Percentiles rank a stretch among this genome's conserved stretches.
Evolutionary conservation across 2,113 vertebrate genomes (phyloP).

Genomic region (Chlamydotis undulata): DNA sequence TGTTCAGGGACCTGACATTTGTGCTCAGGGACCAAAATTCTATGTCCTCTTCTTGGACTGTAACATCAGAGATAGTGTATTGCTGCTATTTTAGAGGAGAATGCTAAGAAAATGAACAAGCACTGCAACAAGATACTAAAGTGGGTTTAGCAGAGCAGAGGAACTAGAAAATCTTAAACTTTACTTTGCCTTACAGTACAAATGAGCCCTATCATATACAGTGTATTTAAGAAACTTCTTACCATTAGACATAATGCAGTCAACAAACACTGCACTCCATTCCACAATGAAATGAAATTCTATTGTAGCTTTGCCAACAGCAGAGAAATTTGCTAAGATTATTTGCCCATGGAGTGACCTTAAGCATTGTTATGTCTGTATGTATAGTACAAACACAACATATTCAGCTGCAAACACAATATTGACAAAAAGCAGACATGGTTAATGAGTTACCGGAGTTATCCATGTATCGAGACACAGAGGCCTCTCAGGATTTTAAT

Average conservation of each 20-base stretch:
- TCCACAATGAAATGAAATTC: not conserved
- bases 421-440: not conserved
- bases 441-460: not conserved
- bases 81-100: not conserved
- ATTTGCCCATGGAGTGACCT: not conserved
- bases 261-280: not conserved
- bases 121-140: not conserved
- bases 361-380: not conserved
- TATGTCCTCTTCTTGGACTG: rapidly evolving
- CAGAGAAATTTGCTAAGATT: not conserved
- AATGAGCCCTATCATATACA: not conserved
- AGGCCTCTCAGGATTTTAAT: not conserved
- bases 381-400: not conserved
- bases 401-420: not conserved
- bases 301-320: not conserved
- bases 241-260: not conserved
- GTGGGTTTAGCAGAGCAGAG: not conserved
- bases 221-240: not conserved
- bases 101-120: not conserved
- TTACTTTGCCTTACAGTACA: not conserved
- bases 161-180: not conserved
- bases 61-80: not conserved
- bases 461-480: not conserved
- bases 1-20: not conserved
- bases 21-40: not conserved